A percentile compares a stretch with the other conserved stretches of the same genome.
phyloP scores from a whole-genome alignment of 2,797 vertebrate genomes.

The Limosa lapponica region DNA sequence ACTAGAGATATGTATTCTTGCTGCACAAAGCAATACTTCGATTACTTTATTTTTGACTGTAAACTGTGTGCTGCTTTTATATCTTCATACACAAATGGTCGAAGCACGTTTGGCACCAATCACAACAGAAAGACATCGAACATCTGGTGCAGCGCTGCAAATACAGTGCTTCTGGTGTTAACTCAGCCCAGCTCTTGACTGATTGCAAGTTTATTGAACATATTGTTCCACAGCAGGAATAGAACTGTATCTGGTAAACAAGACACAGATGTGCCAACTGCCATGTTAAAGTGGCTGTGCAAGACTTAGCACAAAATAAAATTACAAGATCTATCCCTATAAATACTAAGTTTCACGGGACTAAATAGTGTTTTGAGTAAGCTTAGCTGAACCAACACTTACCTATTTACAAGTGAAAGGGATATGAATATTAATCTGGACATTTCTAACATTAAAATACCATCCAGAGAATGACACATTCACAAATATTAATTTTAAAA shows the following conservation, averaged over 20 bases:
- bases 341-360: not conserved
- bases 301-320: slow-evolving; percentile 35
- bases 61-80: not conserved
- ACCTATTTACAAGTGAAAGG: not conserved
- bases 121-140: slow-evolving; percentile 4
- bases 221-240: slow-evolving; percentile 28
- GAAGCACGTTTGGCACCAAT: not conserved
- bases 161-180: slow-evolving; percentile 17
- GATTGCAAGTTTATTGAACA: slow-evolving; percentile 42
- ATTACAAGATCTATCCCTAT: not conserved
- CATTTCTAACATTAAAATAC: not conserved
- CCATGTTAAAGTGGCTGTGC: not conserved
- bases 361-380: not conserved
- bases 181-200: slow-evolving; percentile 25
- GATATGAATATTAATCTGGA: not conserved
- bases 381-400: not conserved
- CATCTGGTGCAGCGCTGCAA: slow-evolving; percentile 8
- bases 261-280: slow-evolving; percentile 33
- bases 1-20: not conserved
- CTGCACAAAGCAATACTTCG: not conserved
- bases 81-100: not conserved
- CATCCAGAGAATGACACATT: not conserved
- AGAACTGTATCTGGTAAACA: slow-evolving; percentile 45
- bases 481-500: not conserved
- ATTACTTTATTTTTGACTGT: not conserved